phyloP scores from a whole-genome alignment of 1,140 invertebrate genomes.

The Nebria ingens region DNA sequence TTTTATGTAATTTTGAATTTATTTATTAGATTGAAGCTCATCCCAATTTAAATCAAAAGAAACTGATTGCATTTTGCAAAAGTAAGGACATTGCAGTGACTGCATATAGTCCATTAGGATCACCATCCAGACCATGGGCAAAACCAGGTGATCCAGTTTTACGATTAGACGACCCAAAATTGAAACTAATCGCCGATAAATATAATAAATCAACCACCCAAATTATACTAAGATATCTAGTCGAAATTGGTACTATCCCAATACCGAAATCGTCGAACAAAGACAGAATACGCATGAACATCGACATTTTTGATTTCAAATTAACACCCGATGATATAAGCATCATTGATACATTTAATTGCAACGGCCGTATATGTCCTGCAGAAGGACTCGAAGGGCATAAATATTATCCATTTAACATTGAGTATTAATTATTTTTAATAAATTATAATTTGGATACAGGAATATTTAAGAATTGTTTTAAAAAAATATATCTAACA shows the following conservation, averaged over 20 bases:
- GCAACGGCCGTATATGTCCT: constrained; percentile 10
- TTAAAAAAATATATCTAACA: no score
- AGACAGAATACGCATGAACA: constrained; percentile 43
- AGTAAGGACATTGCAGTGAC: constrained; percentile 43
- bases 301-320: constrained; percentile 46
- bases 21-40: constrained; percentile 60
- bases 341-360: constrained; percentile 31
- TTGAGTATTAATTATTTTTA: constrained; percentile 6
- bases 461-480: no score
- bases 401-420: constrained; percentile 11
- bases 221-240: constrained; percentile 39
- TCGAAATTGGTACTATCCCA: constrained; percentile 44
- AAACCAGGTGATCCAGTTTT: constrained; percentile 56
- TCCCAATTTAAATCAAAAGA: constrained; percentile 52
- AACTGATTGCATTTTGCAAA: constrained; percentile 51
- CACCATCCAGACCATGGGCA: constrained; percentile 48
- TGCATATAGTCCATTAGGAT: constrained; percentile 54
- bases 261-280: constrained; percentile 54
- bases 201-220: constrained; percentile 54
- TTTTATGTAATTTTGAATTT: no score
- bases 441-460: not conserved
- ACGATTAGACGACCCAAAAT: constrained; percentile 43
- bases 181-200: constrained; percentile 46
- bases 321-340: constrained; percentile 37
- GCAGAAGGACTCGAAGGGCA: not conserved